phyloP scores from a whole-genome alignment of 2,113 vertebrate genomes.

The Platysteira castanea region DNA sequence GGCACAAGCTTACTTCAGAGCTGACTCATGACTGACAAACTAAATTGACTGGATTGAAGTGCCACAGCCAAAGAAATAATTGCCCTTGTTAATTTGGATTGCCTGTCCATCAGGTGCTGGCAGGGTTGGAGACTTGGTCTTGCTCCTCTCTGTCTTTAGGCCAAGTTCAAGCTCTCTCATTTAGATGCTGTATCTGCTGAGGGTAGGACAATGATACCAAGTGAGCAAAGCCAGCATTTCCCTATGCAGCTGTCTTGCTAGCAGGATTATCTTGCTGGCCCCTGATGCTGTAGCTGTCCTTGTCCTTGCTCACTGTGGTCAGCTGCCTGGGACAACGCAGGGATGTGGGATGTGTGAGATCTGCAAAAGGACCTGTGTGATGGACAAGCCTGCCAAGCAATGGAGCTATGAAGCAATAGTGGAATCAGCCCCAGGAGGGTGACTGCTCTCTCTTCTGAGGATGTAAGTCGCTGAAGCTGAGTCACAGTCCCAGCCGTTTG shows the following conservation, averaged over 20 bases:
- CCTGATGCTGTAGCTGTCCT: background rate
- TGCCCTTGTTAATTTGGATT: background rate
- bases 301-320: background rate
- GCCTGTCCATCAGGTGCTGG: background rate
- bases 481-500: background rate
- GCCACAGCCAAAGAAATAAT: background rate
- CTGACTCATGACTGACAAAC: slow-evolving; percentile 10
- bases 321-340: background rate
- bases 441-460: background rate
- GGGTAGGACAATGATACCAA: background rate
- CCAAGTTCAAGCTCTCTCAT: background rate
- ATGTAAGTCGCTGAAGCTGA: slow-evolving; percentile 1
- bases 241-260: background rate
- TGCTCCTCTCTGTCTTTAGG: background rate
- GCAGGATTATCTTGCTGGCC: background rate
- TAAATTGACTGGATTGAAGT: background rate
- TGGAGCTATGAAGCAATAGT: background rate
- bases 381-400: background rate
- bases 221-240: background rate
- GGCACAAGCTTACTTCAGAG: slow-evolving; percentile 18
- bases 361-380: background rate
- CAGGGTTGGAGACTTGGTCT: background rate
- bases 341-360: background rate
- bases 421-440: background rate
- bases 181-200: background rate